Evolutionary conservation across 30 jellyfish, hydroid and myxozoan species (phyloP).

Genomic region (Cassiopea xamachana): DNA sequence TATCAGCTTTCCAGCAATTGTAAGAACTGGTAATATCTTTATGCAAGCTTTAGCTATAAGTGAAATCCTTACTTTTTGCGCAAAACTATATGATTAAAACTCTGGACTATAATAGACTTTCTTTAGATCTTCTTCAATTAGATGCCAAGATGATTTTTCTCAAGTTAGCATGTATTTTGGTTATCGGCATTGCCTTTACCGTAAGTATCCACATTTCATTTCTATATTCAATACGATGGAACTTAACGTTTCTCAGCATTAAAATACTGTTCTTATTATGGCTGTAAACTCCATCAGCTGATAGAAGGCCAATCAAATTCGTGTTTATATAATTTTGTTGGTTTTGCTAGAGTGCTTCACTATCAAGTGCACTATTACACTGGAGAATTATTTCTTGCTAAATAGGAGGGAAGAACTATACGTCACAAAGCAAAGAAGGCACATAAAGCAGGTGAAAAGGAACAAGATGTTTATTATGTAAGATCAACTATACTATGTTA

Average conservation of each 20-base stretch:
- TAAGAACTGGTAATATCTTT: too few relatives aligned
- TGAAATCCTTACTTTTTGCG: background rate
- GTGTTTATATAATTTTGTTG: background rate
- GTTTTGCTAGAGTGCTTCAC: background rate
- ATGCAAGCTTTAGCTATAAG: too few relatives aligned
- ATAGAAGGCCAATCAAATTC: too few relatives aligned
- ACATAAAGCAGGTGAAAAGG: conserved; percentile 49
- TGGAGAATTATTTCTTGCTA: background rate
- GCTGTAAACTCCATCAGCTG: too few relatives aligned
- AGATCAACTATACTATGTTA: too few relatives aligned
- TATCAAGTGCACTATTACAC: too few relatives aligned
- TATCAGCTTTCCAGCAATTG: too few relatives aligned
- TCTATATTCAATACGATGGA: background rate
- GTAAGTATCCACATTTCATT: background rate
- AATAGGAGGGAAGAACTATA: conserved; percentile 18
- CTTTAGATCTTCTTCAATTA: background rate
- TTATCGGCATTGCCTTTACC: conserved; percentile 12
- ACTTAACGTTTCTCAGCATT: too few relatives aligned
- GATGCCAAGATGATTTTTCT: conserved; percentile 33
- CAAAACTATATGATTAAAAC: background rate
- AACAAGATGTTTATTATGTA: conserved; percentile 36
- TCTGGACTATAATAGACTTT: background rate
- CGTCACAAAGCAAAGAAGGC: conserved; percentile 37
- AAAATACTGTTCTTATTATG: background rate
- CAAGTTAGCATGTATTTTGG: background rate